Percentiles rank a stretch among this genome's conserved stretches.
Evolutionary conservation across 2,888 invertebrate genomes (phyloP).

Genomic region (Drosophila picticornis): DNA sequence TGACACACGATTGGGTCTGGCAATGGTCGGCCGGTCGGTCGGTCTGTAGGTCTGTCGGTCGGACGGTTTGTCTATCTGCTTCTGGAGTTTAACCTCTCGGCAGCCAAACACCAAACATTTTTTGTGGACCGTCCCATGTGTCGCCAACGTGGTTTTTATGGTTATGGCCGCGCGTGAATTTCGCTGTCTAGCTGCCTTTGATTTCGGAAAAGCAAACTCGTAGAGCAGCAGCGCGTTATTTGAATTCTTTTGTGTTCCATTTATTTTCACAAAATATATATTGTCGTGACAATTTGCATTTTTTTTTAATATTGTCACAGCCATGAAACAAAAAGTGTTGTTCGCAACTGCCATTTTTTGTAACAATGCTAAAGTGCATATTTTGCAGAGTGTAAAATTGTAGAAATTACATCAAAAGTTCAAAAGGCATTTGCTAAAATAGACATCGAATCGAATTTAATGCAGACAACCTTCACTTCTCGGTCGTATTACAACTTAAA

Average conservation of each 20-base stretch:
- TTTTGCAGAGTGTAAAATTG: not conserved
- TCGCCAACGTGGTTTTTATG: conserved; percentile 78
- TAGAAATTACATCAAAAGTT: not conserved
- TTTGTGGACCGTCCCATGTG: conserved; percentile 71
- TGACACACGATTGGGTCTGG: conserved; percentile 37
- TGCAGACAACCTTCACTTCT: not conserved
- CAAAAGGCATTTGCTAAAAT: not conserved
- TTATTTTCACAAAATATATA: conserved; percentile 43
- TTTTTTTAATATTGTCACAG: conserved; percentile 51
- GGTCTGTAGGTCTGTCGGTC: conserved; percentile 12
- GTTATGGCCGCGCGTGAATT: conserved; percentile 69
- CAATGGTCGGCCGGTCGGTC: not conserved
- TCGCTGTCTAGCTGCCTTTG: conserved; percentile 56
- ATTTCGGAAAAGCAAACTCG: conserved; percentile 58
- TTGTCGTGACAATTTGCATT: conserved; percentile 61
- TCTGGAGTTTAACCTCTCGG: conserved; percentile 78
- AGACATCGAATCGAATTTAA: not conserved
- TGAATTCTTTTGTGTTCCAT: conserved; percentile 54
- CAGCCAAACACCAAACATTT: conserved; percentile 49
- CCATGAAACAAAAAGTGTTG: conserved; percentile 49
- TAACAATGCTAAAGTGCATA: conserved; percentile 1
- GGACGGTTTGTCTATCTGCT: conserved; percentile 24
- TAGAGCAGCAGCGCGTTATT: conserved; percentile 52
- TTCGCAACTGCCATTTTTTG: not conserved
- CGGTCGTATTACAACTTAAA: not conserved